A percentile compares a stretch with the other conserved stretches of the same genome.
Evolutionary conservation across 2,113 vertebrate genomes (phyloP).

Genomic region (Damaliscus lunatus): DNA sequence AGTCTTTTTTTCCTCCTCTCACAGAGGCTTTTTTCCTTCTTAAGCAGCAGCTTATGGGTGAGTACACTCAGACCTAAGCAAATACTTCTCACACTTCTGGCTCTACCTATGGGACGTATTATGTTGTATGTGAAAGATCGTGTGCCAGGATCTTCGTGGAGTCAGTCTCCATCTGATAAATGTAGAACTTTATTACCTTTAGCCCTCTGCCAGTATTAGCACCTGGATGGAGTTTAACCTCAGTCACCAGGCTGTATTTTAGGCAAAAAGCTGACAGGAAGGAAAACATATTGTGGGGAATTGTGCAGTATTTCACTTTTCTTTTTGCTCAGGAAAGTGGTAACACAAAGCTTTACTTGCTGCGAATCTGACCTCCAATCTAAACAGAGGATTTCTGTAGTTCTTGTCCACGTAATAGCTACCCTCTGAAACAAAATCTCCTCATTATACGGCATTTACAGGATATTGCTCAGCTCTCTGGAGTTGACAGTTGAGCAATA

Average conservation of each 20-base stretch:
- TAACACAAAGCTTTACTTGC: conserved; percentile 13
- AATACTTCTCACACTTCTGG: not conserved
- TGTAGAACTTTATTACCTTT: not conserved
- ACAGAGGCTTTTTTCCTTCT: not conserved
- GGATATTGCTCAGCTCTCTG: not conserved
- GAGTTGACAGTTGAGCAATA: not conserved
- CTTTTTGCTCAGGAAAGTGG: not conserved
- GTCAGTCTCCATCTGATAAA: not conserved
- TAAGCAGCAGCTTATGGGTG: not conserved
- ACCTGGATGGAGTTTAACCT: conserved; percentile 16
- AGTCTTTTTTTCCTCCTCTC: not conserved
- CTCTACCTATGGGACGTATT: not conserved
- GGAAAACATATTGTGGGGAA: not conserved
- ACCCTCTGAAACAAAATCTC: conserved; percentile 1
- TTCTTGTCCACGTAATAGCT: not conserved
- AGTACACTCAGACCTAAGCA: not conserved
- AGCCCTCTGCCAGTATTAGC: not conserved
- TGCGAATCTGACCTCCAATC: not conserved
- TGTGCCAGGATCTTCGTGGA: not conserved
- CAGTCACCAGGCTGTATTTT: not conserved
- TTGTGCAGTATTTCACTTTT: not conserved
- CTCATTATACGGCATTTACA: not conserved
- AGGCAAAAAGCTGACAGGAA: conserved; percentile 6
- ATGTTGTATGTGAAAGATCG: not conserved
- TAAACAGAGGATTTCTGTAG: conserved; percentile 8